Percentiles rank a stretch among this genome's conserved stretches.
Evolutionary conservation across 1,140 invertebrate genomes (phyloP).

Genomic region (Drepana arcuata): DNA sequence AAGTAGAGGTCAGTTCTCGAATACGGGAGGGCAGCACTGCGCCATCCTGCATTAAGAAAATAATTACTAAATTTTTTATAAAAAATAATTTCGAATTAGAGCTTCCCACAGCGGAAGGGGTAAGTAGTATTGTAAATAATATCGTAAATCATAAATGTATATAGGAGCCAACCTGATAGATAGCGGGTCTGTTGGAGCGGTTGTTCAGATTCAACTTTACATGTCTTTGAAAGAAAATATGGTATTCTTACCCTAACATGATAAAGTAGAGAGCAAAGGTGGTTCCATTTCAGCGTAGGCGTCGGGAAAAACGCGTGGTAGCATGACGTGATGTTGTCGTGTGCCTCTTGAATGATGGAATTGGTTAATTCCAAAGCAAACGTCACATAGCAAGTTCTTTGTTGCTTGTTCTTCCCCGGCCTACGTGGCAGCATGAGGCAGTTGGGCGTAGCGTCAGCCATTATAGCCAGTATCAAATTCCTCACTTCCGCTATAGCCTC

Average conservation of each 20-base stretch:
- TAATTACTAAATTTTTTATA: neutral
- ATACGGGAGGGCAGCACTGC: constrained; percentile 31
- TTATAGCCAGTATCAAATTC: constrained; percentile 85
- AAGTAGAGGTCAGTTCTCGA: constrained; percentile 43
- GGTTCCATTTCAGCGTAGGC: constrained; percentile 92
- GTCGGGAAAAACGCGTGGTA: constrained; percentile 98
- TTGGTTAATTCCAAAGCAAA: constrained; percentile 74
- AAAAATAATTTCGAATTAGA: neutral
- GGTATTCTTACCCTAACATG: constrained; percentile 79
- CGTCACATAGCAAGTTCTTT: constrained; percentile 41
- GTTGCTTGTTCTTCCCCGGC: constrained; percentile 28
- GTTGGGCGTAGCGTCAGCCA: constrained; percentile 80
- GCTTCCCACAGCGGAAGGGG: neutral
- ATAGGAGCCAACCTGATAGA: no score
- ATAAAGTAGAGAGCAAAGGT: constrained; percentile 87
- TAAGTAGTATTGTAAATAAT: no score
- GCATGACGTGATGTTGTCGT: constrained; percentile 91
- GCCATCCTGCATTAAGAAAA: constrained; percentile 31
- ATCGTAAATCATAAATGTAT: no score
- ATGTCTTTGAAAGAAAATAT: constrained; percentile 7
- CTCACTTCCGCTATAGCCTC: constrained; percentile 91
- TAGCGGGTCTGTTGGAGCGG: no score
- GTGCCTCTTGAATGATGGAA: constrained; percentile 89
- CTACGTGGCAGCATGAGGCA: constrained; percentile 41
- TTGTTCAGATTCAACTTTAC: neutral